These are phyloP conservation scores for Acipenser transmontanus DNA, from an alignment of 2,797 vertebrate genomes.

Conservation along the genomic window DNA sequence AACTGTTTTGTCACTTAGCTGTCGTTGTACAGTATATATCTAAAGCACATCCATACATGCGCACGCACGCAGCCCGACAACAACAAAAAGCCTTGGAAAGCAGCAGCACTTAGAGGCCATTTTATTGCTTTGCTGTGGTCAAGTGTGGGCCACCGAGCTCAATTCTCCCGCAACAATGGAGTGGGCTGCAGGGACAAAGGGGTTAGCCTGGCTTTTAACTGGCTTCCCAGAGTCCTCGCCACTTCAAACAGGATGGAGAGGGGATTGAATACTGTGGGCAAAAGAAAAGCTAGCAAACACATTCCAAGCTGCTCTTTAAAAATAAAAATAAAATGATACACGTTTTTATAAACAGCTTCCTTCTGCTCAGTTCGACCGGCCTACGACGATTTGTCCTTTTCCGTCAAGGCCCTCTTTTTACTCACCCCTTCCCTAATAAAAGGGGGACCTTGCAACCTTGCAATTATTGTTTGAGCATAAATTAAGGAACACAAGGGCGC, in stretches of 20 bases:
- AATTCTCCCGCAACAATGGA: constrained; percentile 71
- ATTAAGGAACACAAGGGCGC: no score
- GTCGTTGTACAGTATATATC: no score
- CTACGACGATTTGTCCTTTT: constrained; percentile 17
- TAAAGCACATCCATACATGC: constrained; percentile 36
- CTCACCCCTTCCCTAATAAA: not conserved
- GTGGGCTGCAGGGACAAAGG: constrained; percentile 70
- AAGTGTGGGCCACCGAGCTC: constrained; percentile 72
- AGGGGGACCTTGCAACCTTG: no score
- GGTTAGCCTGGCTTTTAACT: constrained; percentile 69
- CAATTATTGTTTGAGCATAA: no score
- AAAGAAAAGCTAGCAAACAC: not conserved
- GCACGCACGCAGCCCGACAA: constrained; percentile 38
- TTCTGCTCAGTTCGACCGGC: not conserved
- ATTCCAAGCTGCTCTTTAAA: not conserved
- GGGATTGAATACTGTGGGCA: constrained; percentile 16
- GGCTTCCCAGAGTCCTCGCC: constrained; percentile 43
- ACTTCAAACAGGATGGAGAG: constrained; percentile 13
- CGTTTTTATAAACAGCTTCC: no score
- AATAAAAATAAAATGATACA: no score
- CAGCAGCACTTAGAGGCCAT: constrained; percentile 66
- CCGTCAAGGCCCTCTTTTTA: constrained; percentile 30
- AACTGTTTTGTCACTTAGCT: no score
- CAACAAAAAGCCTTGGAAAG: constrained; percentile 52
- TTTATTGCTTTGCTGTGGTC: constrained; percentile 75